phyloP scores from a whole-genome alignment of 2,113 vertebrate species.

The Equus przewalskii region DNA sequence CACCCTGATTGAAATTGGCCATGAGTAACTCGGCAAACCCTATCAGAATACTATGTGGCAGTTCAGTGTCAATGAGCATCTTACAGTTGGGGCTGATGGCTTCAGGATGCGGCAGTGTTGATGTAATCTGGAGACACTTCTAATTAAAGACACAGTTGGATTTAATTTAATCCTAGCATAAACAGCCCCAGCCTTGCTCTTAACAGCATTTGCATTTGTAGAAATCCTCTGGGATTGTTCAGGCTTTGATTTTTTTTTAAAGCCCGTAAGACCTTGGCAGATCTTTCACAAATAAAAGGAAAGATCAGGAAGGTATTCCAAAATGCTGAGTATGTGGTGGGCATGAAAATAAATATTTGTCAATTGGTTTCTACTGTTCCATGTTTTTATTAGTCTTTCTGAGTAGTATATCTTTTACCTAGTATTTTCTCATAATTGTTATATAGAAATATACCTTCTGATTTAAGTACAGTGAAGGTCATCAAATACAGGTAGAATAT shows the following conservation, averaged over 20 bases:
- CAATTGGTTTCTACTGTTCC: not conserved
- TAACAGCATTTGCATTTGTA: constrained; percentile 49
- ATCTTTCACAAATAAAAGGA: constrained; percentile 48
- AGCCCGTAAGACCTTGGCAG: not conserved
- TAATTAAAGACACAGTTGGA: not conserved
- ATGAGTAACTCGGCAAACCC: not conserved
- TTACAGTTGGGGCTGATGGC: not conserved
- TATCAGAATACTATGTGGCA: not conserved
- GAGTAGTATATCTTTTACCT: not conserved
- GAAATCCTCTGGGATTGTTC: not conserved
- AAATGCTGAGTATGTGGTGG: not conserved
- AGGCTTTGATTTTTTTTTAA: constrained; percentile 62
- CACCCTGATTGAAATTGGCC: not conserved
- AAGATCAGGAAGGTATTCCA: not conserved
- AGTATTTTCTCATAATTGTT: not conserved
- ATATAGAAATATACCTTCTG: not conserved
- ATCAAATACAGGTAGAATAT: not conserved
- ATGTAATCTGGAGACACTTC: not conserved
- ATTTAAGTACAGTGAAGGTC: not conserved
- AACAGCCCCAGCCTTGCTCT: not conserved
- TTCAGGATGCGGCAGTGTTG: not conserved
- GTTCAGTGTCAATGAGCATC: not conserved
- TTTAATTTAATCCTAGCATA: constrained; percentile 40
- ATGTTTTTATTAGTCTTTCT: not conserved
- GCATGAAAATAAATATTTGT: not conserved